Conservation (phyloP, 2,113 vertebrate species). For the Microtus montanus region DNA sequence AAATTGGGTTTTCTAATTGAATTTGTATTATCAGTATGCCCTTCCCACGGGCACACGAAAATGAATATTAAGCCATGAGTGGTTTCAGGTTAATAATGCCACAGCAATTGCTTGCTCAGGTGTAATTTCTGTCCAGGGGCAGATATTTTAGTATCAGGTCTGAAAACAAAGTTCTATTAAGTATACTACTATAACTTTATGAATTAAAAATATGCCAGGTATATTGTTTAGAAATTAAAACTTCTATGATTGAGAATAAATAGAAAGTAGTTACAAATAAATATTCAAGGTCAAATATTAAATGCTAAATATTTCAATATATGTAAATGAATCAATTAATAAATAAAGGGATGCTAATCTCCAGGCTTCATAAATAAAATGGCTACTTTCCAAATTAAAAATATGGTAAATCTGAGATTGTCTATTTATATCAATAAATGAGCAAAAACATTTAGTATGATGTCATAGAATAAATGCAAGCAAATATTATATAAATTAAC, state of each 20-base stretch:
- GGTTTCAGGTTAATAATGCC: not conserved
- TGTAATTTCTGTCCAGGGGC: not conserved
- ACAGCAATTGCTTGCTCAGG: not conserved
- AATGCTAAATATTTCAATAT: not conserved
- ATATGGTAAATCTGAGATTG: not conserved
- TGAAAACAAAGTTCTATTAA: conserved; percentile 8
- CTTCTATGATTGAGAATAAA: not conserved
- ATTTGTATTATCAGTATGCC: not conserved
- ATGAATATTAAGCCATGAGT: not conserved
- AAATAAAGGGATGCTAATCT: not conserved
- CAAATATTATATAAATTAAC: not conserved
- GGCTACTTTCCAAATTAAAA: not conserved
- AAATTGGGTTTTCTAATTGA: not conserved
- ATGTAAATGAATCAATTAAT: not conserved
- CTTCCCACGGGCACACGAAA: not conserved
- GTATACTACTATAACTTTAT: not conserved
- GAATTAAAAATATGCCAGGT: not conserved
- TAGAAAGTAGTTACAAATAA: not conserved
- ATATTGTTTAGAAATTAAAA: not conserved
- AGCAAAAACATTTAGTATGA: not conserved
- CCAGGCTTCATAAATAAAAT: not conserved
- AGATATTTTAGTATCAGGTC: not conserved
- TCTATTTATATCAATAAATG: not conserved
- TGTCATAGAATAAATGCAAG: not conserved
- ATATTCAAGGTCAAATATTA: not conserved